Percentiles rank a stretch among this genome's conserved stretches.
Evolutionary conservation across 2,797 vertebrate genomes (phyloP).

Genomic region (Phoxinus dragarum): DNA sequence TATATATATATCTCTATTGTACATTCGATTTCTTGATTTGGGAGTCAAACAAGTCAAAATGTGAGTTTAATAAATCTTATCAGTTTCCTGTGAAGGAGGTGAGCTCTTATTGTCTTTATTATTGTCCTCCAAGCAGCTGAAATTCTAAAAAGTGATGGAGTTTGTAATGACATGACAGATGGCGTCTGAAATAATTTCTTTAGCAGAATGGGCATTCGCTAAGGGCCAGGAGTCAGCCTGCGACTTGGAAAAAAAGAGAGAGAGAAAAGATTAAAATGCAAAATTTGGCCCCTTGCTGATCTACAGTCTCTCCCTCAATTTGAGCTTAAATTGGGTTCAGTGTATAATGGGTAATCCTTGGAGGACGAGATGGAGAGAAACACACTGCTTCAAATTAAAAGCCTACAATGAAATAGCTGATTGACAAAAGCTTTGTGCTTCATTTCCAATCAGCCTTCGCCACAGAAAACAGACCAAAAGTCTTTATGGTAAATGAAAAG

Average conservation of each 20-base stretch:
- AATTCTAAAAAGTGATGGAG: conserved; percentile 35
- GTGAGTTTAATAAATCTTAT: conserved; percentile 47
- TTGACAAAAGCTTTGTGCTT: conserved; percentile 30
- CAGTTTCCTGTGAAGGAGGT: conserved; percentile 38
- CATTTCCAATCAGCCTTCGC: background rate
- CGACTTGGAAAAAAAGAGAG: conserved; percentile 1
- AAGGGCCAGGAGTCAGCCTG: conserved; percentile 11
- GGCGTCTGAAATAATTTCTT: conserved; percentile 50
- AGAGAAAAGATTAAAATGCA: conserved; percentile 42
- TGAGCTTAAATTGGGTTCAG: conserved; percentile 55
- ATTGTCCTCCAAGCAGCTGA: conserved; percentile 23
- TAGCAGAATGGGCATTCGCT: conserved; percentile 36
- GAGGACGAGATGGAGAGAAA: conserved; percentile 57
- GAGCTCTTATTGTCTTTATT: conserved; percentile 16
- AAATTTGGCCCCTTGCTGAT: conserved; percentile 45
- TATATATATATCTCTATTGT: conserved; percentile 17
- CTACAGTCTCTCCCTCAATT: conserved; percentile 55
- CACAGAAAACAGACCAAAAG: conserved; percentile 12
- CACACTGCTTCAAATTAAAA: conserved; percentile 58
- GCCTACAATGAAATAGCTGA: conserved; percentile 35
- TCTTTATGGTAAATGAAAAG: conserved; percentile 5
- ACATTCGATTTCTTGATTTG: conserved; percentile 16
- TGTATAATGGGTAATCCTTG: conserved; percentile 62
- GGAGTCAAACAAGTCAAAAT: conserved; percentile 20
- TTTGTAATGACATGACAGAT: conserved; percentile 29